Base-by-base conservation (phyloP, 2,888 invertebrate genomes). In the Apamea monoglypha region DNA sequence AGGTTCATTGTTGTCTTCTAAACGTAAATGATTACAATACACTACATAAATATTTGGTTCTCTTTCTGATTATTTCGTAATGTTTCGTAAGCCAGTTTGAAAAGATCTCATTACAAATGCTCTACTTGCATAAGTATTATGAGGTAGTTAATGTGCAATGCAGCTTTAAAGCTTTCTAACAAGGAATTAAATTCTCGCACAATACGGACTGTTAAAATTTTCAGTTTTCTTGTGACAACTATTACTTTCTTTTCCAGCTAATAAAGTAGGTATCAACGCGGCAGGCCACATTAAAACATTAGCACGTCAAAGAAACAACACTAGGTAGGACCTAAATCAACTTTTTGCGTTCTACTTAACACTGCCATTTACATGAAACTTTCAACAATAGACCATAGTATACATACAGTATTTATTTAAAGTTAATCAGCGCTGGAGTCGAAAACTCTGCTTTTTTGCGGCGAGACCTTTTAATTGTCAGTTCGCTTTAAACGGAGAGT, bases 401-500 rank as follows among this genome's bases (percentile, higher is more conserved):
- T 80, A 77, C 71, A 56, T 80, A 68, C 59, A 75, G 73, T 85
- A 85, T 86, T 87, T 89, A 84, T 86, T 88, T 82, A 74, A 82
- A 85, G 83, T 81, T 84, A 87, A 85, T 90, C 83, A 85, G 79
- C 32, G 74, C 80, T 79, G 70, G 73, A 74, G 84, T 84, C 74
- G 77, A 78, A 84, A 88, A 87, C 80, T 84, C 84, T 81, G 83
- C 86, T 90, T 92, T 92, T 93, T 92, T 92, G 92, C 74, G 90
- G 91, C 80, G 86, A 90, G 87, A 88, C 91, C 90, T 92, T 92
- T 93, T 94, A 94, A 96, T 95, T 94, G 94, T 94, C 94, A 94
- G 93, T 95, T 93, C 91, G 92, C 91, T 93, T 92, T 92, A 92
- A 94, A 92, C 92, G 92, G 91, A 92, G 93, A 95, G 95, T 94